Evolutionary conservation across 2,113 vertebrate genomes (phyloP).

Genomic region (Heptranchias perlo): DNA sequence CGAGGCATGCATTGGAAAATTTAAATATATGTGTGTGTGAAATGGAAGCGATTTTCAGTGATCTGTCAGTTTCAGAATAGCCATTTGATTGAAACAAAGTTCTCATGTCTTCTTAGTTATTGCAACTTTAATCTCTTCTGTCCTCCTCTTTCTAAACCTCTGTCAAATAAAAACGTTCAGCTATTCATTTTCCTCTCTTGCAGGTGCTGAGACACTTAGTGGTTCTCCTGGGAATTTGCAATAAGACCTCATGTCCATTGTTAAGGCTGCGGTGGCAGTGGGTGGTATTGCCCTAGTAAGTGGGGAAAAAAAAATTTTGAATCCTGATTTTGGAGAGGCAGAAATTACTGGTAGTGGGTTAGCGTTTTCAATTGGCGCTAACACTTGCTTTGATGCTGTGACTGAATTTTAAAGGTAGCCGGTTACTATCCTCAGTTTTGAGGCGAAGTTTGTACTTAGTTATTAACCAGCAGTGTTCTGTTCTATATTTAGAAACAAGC

Average conservation of each 20-base stretch:
- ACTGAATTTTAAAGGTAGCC: neutral
- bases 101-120: neutral
- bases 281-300: slow-evolving; percentile 21
- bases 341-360: neutral
- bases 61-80: neutral
- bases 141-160: neutral
- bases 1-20: neutral
- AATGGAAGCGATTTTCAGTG: neutral
- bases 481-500: neutral
- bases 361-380: neutral
- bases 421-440: neutral
- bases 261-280: neutral
- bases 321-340: neutral
- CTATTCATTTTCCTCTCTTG: neutral
- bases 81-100: neutral
- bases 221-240: neutral
- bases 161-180: neutral
- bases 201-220: neutral
- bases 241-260: neutral
- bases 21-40: neutral
- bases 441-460: neutral
- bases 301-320: neutral
- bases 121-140: neutral
- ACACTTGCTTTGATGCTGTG: neutral
- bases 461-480: neutral